Conservation (phyloP, 53 echinoderm and acorn worm genomes). For the Temnopleurus reevesii region DNA sequence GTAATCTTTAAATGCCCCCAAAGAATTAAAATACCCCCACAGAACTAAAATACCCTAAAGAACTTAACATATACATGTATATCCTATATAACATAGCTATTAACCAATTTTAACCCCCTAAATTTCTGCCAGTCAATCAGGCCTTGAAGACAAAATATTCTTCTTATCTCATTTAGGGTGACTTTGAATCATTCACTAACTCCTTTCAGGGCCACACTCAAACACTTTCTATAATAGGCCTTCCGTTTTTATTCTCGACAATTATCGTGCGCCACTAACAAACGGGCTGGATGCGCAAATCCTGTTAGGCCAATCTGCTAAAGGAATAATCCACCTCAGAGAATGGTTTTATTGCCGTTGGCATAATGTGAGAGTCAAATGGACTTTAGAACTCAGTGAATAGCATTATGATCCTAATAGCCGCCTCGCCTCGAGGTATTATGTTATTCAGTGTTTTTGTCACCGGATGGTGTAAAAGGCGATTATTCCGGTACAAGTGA, state of each 20-base stretch:
- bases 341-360: slow-evolving; percentile 28
- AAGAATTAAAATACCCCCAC: too few species aligned
- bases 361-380: slow-evolving; percentile 18
- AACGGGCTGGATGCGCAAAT: slow-evolving; percentile 19
- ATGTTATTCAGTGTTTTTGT: slow-evolving; percentile 24
- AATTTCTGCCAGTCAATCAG: too few species aligned
- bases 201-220: too few species aligned
- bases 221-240: too few species aligned
- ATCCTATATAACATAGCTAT: slow-evolving; percentile 10
- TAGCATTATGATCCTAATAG: slow-evolving; percentile 4
- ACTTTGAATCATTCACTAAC: too few species aligned
- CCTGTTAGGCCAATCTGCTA: slow-evolving; percentile 49
- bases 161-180: too few species aligned
- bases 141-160: too few species aligned
- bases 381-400: background rate
- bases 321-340: slow-evolving; percentile 25
- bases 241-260: background rate
- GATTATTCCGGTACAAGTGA: background rate
- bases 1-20: too few species aligned
- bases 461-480: background rate
- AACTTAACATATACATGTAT: too few species aligned
- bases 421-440: slow-evolving; percentile 11
- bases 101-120: too few species aligned
- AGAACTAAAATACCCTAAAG: too few species aligned
- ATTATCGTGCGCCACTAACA: background rate